These are phyloP conservation scores for Sphaerodactylus townsendi DNA, from an alignment of 2,113 vertebrate genomes.

Conservation along the genomic window DNA sequence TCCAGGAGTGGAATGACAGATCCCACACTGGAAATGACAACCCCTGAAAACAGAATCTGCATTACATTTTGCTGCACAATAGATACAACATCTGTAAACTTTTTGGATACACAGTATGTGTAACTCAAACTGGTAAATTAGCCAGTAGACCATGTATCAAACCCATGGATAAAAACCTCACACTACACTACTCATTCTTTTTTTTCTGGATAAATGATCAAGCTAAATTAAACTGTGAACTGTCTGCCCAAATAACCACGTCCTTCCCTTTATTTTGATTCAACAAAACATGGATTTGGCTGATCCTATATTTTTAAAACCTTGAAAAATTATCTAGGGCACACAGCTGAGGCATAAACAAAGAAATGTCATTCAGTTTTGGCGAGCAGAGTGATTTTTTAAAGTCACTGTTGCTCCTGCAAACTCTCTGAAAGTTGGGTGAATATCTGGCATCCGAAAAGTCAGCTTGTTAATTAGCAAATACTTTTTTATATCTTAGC, in stretches of 20 bases:
- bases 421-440: neutral
- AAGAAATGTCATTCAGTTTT: neutral
- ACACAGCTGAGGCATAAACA: neutral
- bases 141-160: too few relatives aligned
- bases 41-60: too few relatives aligned
- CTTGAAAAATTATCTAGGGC: neutral
- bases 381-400: neutral
- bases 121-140: too few relatives aligned
- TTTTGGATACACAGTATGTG: too few relatives aligned
- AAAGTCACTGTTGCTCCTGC: neutral
- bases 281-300: neutral
- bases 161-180: too few relatives aligned
- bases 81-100: too few relatives aligned
- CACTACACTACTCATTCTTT: too few relatives aligned
- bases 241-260: neutral
- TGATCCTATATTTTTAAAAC: neutral
- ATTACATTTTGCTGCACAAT: too few relatives aligned
- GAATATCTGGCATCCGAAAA: neutral
- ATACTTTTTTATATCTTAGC: slow-evolving; percentile 32
- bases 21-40: too few relatives aligned
- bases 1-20: too few relatives aligned
- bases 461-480: neutral
- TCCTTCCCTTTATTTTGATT: neutral
- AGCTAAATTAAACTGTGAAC: too few relatives aligned
- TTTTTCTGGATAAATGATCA: neutral